These are phyloP conservation scores for Sebastes umbrosus DNA, from an alignment of 2,797 vertebrate genomes.

Conservation along the genomic window DNA sequence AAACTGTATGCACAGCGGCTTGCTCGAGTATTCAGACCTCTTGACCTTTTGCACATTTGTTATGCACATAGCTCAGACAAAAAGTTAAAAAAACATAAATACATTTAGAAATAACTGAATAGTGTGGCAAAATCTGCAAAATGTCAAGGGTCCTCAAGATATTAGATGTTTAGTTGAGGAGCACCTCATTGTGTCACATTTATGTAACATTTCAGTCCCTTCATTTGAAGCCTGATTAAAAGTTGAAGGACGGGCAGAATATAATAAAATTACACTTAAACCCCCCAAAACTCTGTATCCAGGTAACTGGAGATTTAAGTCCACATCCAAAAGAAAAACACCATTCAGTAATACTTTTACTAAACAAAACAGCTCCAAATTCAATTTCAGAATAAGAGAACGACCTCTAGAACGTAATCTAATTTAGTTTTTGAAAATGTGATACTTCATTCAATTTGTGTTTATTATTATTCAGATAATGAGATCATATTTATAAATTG, in stretches of 20 bases:
- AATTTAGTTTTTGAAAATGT: slow-evolving; percentile 10
- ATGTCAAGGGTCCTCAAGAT: slow-evolving; percentile 30
- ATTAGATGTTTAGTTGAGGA: slow-evolving; percentile 23
- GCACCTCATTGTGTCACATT: not conserved
- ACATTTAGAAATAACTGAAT: slow-evolving; percentile 18
- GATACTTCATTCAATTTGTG: not conserved
- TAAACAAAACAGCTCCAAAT: not conserved
- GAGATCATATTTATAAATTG: not conserved
- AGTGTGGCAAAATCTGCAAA: slow-evolving; percentile 3
- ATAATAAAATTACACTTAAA: not conserved
- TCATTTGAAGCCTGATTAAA: slow-evolving; percentile 6
- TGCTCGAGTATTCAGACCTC: slow-evolving; percentile 35
- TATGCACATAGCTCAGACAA: slow-evolving; percentile 8
- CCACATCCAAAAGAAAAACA: slow-evolving; percentile 15
- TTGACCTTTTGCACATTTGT: slow-evolving; percentile 41
- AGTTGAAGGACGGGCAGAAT: not conserved
- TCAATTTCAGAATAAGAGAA: not conserved
- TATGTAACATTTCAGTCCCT: slow-evolving; percentile 5
- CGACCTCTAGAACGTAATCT: not conserved
- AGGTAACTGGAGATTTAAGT: slow-evolving; percentile 1
- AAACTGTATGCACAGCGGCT: not conserved
- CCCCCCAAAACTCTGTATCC: not conserved
- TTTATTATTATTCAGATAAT: slow-evolving; percentile 21
- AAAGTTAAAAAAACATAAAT: not conserved
- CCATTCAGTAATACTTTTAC: not conserved